Conservation (phyloP, 2,888 invertebrate genomes). For the Amitus sp. region DNA sequence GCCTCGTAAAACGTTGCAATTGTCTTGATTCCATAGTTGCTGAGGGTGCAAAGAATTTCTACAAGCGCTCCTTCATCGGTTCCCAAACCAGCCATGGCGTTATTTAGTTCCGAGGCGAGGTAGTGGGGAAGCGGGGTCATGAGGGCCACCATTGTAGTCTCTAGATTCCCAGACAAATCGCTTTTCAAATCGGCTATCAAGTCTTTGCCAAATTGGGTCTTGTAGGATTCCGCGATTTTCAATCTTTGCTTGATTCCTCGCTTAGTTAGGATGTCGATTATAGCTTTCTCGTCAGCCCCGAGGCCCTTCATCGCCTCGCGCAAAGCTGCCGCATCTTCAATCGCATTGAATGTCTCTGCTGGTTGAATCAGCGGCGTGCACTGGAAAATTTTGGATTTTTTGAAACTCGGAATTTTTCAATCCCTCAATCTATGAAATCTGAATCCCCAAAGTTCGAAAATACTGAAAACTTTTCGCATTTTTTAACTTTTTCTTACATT, state of each 20-base stretch:
- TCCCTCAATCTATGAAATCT: too few species aligned
- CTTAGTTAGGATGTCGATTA: slow-evolving; percentile 88
- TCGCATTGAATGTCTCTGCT: slow-evolving; percentile 86
- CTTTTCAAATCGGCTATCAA: slow-evolving; percentile 86
- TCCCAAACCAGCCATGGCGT: slow-evolving; percentile 86
- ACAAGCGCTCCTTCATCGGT: slow-evolving; percentile 92
- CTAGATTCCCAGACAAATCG: slow-evolving; percentile 89
- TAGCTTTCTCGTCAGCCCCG: slow-evolving; percentile 91
- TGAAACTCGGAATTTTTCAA: too few species aligned
- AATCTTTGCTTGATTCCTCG: slow-evolving; percentile 91
- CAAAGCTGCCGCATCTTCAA: slow-evolving; percentile 83
- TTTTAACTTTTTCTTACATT: too few species aligned
- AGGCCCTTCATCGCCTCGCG: slow-evolving; percentile 94
- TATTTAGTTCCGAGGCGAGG: slow-evolving; percentile 89
- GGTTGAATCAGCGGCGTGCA: slow-evolving; percentile 90
- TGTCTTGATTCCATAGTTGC: slow-evolving; percentile 88
- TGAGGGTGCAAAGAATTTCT: slow-evolving; percentile 91
- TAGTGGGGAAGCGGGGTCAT: slow-evolving; percentile 92
- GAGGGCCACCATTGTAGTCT: slow-evolving; percentile 88
- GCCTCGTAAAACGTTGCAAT: slow-evolving; percentile 87
- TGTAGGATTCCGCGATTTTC: slow-evolving; percentile 90
- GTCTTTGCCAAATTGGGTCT: slow-evolving; percentile 89
- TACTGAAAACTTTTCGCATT: too few species aligned
- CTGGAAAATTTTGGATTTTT: slow-evolving; percentile 63
- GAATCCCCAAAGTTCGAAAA: too few species aligned